A percentile compares a stretch with the other conserved stretches of the same genome.
These are phyloP conservation scores for Mesitornis unicolor DNA, from an alignment of 2,113 vertebrate genomes.

Conservation along the genomic window DNA sequence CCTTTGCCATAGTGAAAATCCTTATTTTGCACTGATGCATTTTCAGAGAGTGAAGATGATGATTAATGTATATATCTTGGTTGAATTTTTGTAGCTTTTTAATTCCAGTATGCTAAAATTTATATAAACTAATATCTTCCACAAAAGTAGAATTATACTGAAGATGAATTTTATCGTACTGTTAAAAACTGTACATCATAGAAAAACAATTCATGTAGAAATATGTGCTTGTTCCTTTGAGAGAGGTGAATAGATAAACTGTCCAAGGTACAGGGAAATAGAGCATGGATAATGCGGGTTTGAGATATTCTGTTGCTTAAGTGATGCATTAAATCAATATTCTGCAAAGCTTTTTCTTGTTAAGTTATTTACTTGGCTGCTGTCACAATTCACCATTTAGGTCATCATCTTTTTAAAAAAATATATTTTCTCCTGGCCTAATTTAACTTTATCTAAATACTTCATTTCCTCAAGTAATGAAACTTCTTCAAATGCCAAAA, in stretches of 20 bases:
- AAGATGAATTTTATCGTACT: constrained; percentile 16
- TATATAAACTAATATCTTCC: background rate
- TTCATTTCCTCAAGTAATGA: background rate
- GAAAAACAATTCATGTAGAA: constrained; percentile 72
- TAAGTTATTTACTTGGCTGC: constrained; percentile 88
- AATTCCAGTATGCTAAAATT: background rate
- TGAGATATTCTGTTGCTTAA: constrained; percentile 84
- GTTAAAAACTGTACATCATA: constrained; percentile 46
- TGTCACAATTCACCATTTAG: constrained; percentile 83
- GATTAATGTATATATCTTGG: background rate
- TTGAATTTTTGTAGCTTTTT: constrained; percentile 45
- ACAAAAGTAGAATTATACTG: constrained; percentile 11
- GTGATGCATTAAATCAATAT: constrained; percentile 94
- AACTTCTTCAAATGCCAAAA: background rate
- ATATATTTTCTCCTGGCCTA: constrained; percentile 56
- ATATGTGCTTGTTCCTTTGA: constrained; percentile 67
- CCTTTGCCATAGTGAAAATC: constrained; percentile 18
- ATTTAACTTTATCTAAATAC: constrained; percentile 57
- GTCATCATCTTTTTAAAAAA: constrained; percentile 79
- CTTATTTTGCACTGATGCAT: background rate
- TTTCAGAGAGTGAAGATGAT: constrained; percentile 8
- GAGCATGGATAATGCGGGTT: constrained; percentile 88
- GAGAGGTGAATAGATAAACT: constrained; percentile 81
- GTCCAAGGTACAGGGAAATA: constrained; percentile 87
- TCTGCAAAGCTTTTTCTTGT: constrained; percentile 88